Percentiles rank a stretch among this genome's conserved stretches.
Evolutionary conservation across 2,888 invertebrate species (phyloP).

Genomic region (Caenorhabditis angaria): DNA sequence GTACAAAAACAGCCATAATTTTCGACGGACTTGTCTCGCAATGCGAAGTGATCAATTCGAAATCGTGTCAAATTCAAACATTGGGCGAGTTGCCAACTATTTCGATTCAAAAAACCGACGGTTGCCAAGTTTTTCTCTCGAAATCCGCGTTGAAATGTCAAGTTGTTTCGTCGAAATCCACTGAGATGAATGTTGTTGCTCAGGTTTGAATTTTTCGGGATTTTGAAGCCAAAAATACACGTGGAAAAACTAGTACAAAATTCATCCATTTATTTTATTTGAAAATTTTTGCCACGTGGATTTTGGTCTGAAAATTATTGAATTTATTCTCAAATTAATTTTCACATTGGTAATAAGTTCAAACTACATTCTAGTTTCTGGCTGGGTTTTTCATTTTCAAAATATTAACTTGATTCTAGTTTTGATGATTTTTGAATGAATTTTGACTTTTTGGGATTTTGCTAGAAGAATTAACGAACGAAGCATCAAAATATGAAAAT

Average conservation of each 20-base stretch:
- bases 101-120: conserved; percentile 97
- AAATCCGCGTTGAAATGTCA: conserved; percentile 86
- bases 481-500: conserved; percentile 3
- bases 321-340: too few relatives aligned
- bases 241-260: too few relatives aligned
- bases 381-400: too few relatives aligned
- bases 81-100: conserved; percentile 93
- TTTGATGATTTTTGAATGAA: too few relatives aligned
- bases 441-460: too few relatives aligned
- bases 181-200: conserved; percentile 93
- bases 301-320: too few relatives aligned
- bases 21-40: conserved; percentile 93
- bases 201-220: conserved; percentile 78
- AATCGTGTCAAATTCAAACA: conserved; percentile 88
- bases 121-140: conserved; percentile 92
- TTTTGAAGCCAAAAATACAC: too few relatives aligned
- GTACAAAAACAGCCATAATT: conserved; percentile 92
- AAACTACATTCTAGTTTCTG: too few relatives aligned
- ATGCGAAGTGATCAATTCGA: conserved; percentile 96
- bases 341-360: too few relatives aligned
- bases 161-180: conserved; percentile 92
- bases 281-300: conserved; percentile 3
- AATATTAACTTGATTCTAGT: too few relatives aligned
- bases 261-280: conserved; percentile 61
- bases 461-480: too few relatives aligned